phyloP scores from a whole-genome alignment of 2,113 vertebrate genomes.

The Prunella fulvescens region DNA sequence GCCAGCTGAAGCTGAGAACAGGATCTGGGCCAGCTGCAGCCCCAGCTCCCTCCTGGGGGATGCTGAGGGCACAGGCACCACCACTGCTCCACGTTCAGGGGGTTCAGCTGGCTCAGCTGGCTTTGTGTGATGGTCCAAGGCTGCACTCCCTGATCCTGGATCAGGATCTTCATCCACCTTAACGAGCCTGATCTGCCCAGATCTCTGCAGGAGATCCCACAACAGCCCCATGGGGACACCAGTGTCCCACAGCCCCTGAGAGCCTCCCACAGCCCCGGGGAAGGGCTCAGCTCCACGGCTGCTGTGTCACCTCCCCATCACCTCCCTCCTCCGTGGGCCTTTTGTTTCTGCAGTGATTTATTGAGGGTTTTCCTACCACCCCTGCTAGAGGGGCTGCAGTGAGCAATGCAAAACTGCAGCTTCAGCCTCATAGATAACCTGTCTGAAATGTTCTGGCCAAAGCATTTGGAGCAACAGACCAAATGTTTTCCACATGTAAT shows the following conservation, averaged over 20 bases:
- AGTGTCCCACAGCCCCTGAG: accelerated
- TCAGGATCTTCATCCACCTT: background rate
- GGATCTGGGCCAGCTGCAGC: background rate
- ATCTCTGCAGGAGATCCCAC: background rate
- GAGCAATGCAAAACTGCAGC: background rate
- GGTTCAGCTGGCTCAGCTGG: background rate
- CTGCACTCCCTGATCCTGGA: background rate
- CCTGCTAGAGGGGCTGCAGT: background rate
- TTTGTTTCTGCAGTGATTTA: background rate
- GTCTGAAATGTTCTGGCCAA: background rate
- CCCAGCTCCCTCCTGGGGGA: accelerated
- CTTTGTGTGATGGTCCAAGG: background rate
- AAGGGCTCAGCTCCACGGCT: background rate
- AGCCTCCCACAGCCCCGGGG: accelerated
- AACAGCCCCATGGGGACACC: background rate
- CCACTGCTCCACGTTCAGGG: accelerated
- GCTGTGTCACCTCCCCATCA: background rate
- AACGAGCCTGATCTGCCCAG: accelerated
- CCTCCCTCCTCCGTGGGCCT: background rate
- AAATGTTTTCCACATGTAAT: accelerated
- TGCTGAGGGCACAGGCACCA: accelerated
- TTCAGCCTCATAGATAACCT: background rate
- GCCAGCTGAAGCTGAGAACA: background rate
- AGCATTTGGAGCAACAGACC: background rate
- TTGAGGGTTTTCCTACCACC: background rate